A percentile compares a stretch with the other conserved stretches of the same genome.
These are phyloP conservation scores for Chunga burmeisteri DNA, from an alignment of 2,113 vertebrate genomes.

Conservation along the genomic window DNA sequence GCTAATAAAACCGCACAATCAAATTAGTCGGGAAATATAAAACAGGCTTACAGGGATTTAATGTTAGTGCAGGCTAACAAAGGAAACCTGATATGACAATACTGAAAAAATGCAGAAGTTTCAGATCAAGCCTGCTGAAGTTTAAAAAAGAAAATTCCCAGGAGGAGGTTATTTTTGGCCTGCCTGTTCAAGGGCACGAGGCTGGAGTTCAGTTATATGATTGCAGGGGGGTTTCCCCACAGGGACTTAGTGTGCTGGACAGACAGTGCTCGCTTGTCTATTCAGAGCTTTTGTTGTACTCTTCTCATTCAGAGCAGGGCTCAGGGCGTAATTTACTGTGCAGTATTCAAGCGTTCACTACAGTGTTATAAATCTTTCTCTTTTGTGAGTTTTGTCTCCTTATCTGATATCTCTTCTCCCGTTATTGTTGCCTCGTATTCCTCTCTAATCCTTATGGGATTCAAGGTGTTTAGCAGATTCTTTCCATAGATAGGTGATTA, in stretches of 20 bases:
- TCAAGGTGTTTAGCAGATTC: background rate
- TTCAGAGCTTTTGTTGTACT: constrained; percentile 16
- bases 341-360: background rate
- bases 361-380: background rate
- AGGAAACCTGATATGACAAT: background rate
- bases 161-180: background rate
- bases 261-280: background rate
- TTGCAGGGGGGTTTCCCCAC: background rate
- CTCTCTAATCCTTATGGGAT: background rate
- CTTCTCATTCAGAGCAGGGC: constrained; percentile 13
- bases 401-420: background rate
- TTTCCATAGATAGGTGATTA: background rate
- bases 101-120: background rate
- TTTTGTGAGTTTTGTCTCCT: constrained; percentile 1
- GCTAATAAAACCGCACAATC: constrained; percentile 10
- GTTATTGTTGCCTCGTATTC: background rate
- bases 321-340: constrained; percentile 24
- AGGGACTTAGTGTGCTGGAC: background rate
- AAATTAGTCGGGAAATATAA: constrained; percentile 57
- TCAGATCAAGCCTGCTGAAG: background rate
- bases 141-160: background rate
- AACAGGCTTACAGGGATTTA: constrained; percentile 65
- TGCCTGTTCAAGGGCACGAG: background rate
- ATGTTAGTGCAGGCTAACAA: constrained; percentile 31
- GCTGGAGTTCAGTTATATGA: background rate